Conservation (phyloP, 64 coral and sea anemone genomes). For the Pocillopora damicornis region DNA sequence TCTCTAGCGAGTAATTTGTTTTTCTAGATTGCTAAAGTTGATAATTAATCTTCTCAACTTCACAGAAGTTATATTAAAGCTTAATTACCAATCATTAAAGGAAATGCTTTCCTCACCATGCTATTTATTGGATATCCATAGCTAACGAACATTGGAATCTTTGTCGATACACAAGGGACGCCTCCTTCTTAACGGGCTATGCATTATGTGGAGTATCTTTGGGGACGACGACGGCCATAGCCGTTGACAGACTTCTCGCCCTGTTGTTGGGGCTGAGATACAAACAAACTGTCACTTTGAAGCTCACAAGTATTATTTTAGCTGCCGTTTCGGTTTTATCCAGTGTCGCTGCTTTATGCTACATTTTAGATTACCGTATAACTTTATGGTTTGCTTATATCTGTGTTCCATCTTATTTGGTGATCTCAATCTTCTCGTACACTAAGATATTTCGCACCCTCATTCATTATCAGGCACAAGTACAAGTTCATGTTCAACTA, state of each 20-base stretch:
- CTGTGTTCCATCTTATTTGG: not conserved
- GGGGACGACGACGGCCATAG: not conserved
- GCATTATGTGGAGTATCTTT: not conserved
- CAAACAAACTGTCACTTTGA: slow-evolving; percentile 1
- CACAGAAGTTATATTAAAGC: too few relatives aligned
- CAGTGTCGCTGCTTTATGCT: not conserved
- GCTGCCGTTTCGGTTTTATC: not conserved
- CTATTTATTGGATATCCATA: too few relatives aligned
- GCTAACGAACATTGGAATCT: not conserved
- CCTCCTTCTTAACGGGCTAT: not conserved
- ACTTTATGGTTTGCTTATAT: not conserved
- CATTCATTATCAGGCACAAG: not conserved
- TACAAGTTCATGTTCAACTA: not conserved
- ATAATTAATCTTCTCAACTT: too few relatives aligned
- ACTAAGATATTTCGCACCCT: not conserved
- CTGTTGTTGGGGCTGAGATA: not conserved
- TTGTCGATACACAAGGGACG: not conserved
- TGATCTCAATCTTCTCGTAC: not conserved
- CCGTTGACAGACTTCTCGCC: not conserved
- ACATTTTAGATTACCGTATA: not conserved
- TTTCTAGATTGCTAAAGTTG: too few relatives aligned
- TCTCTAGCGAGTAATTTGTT: too few relatives aligned
- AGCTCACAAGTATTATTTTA: not conserved
- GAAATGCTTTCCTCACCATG: too few relatives aligned
- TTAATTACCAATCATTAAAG: too few relatives aligned